Base-by-base conservation (phyloP, 1,140 invertebrate species). In the Pseudachorutes palmiensis region DNA sequence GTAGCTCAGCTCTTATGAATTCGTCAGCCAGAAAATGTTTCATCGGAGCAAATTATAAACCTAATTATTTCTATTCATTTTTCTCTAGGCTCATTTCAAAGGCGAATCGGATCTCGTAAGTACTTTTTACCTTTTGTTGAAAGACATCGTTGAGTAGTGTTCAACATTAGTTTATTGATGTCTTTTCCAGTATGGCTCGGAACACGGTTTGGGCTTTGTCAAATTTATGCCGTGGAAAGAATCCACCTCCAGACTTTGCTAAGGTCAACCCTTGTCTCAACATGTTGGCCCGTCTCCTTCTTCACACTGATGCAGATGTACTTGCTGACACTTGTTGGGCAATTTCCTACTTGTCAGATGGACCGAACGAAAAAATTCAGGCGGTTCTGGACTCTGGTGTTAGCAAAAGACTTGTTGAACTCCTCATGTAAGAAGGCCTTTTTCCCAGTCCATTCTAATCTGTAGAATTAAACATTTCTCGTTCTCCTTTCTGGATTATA, bases 171-270 rank as follows among this genome's bases (percentile, higher is more conserved):
- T 45, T 45, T 12, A 9, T 45, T 45, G n/a, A 9, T n/a, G n/a
- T n/a, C n/a, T n/a, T n/a, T n/a, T n/a, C n/a, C n/a, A n/a, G n/a
- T n/a, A 94, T 97, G 92, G 92, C 87, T 32, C 85, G 94, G 67
- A 98, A 98, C 81, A 93, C 92, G n/a, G 94, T 97, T 3, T 98
- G 95, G 95, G 91, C 93, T 67, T 78, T 98, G 33, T 97, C 93
- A 45, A 98, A 98, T 81, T 80, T 98, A 58, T 98, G 95, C 78
- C 84, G 95, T 76, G 95, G 94, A 12, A 98, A 98, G 81, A 96
- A 89, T 82, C 95, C 95, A n/a, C 87, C 92, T 0, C 92, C 94
- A 19, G 89, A 94, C 75, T 98, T 98, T 81, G 78, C 84, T 41
- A 92, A 92, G 82, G 91, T 95, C 59, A 82, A 83, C 5, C 82